Conservation (phyloP, 2,797 vertebrate species). For the Mormyrus hasselquistii region DNA sequence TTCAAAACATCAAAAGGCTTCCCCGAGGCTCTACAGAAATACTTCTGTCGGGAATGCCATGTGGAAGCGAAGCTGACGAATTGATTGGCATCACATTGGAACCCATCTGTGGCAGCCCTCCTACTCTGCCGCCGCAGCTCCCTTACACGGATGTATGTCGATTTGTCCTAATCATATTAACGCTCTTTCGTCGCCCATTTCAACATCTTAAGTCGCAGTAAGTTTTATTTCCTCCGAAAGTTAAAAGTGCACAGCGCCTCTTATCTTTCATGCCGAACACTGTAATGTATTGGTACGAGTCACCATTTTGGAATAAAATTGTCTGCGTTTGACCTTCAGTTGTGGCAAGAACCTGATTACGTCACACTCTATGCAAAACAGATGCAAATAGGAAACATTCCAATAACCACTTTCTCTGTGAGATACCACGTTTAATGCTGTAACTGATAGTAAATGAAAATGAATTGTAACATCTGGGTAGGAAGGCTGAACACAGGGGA, state of each 20-base stretch:
- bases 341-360: not conserved
- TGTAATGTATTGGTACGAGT: not conserved
- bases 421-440: not conserved
- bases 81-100: not conserved
- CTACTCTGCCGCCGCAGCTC: not conserved
- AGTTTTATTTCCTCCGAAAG: not conserved
- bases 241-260: not conserved
- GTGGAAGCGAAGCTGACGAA: constrained; percentile 2
- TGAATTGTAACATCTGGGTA: not conserved
- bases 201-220: not conserved
- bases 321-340: not conserved
- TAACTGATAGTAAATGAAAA: not conserved
- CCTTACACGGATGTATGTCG: not conserved
- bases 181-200: not conserved
- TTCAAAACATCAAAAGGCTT: not conserved
- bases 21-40: not conserved
- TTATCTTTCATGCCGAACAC: not conserved
- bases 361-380: not conserved
- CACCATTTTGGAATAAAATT: not conserved
- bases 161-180: not conserved
- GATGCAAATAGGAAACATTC: not conserved
- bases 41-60: not conserved
- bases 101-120: not conserved
- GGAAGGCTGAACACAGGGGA: not conserved
- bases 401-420: not conserved